Percentiles rank a stretch among this genome's conserved stretches.
phyloP scores from a whole-genome alignment of 2,113 vertebrate species.

The Oryzias curvinotus region DNA sequence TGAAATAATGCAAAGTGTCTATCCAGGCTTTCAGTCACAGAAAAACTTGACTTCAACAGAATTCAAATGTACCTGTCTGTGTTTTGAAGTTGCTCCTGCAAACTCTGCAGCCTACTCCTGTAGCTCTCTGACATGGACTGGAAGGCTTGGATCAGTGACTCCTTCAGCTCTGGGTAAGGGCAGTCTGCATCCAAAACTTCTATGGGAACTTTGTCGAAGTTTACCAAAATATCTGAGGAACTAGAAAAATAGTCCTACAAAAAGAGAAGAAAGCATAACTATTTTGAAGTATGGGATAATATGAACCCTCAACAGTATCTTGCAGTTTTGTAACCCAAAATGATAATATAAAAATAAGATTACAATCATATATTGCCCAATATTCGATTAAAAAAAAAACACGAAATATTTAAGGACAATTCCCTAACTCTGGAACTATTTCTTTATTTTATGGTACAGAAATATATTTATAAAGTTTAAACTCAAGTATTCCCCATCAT shows the following conservation, averaged over 20 bases:
- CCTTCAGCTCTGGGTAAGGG: slow-evolving; percentile 83
- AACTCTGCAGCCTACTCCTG: slow-evolving; percentile 70
- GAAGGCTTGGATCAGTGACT: slow-evolving; percentile 79
- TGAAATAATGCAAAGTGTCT: background rate
- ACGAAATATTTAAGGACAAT: too few species aligned
- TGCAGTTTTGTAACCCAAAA: background rate
- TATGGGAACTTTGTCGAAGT: slow-evolving; percentile 70
- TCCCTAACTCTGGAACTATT: too few species aligned
- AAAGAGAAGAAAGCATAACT: background rate
- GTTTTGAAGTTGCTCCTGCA: slow-evolving; percentile 73
- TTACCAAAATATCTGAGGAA: slow-evolving; percentile 55
- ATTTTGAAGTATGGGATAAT: slow-evolving; percentile 1
- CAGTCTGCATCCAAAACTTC: slow-evolving; percentile 82
- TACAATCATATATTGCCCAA: too few species aligned
- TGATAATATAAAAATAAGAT: background rate
- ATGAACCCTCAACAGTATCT: background rate
- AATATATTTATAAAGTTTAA: too few species aligned
- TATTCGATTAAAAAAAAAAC: too few species aligned
- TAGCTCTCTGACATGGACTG: slow-evolving; percentile 76
- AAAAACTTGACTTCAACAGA: background rate
- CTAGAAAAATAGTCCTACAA: slow-evolving; percentile 54
- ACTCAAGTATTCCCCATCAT: too few species aligned
- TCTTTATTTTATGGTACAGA: too few species aligned
- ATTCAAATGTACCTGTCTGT: slow-evolving; percentile 74
- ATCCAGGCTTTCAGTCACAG: too few species aligned